A percentile compares a stretch with the other conserved stretches of the same genome.
Conservation (phyloP, 1,140 invertebrate species). For the Tetramorium alpestre region DNA sequence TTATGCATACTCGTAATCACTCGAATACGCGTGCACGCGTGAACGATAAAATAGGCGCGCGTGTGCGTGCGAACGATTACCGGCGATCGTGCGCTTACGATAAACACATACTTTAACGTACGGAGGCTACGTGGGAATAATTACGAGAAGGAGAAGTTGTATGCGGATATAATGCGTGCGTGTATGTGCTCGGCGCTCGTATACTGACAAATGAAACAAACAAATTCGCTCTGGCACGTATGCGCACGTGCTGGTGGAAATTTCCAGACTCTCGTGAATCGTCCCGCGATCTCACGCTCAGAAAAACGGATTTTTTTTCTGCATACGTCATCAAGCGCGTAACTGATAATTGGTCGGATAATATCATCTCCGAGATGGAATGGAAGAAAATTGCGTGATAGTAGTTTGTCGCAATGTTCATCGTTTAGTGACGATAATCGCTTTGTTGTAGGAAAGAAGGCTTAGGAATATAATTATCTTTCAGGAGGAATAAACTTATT, state of each 20-base stretch:
- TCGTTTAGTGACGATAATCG: slow-evolving; percentile 1
- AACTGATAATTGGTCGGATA: background rate
- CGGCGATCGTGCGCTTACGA: slow-evolving; percentile 38
- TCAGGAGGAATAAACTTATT: background rate
- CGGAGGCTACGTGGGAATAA: slow-evolving; percentile 18
- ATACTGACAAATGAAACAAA: slow-evolving; percentile 26
- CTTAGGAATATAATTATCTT: background rate
- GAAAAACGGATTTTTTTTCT: slow-evolving; percentile 16
- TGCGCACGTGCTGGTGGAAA: slow-evolving; percentile 57
- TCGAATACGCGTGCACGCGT: background rate
- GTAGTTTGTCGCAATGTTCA: background rate
- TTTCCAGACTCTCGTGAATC: slow-evolving; percentile 50
- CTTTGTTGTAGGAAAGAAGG: background rate
- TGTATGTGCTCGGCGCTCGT: background rate
- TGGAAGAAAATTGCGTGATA: background rate
- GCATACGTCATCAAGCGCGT: background rate
- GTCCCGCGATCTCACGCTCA: slow-evolving; percentile 41
- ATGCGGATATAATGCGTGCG: background rate
- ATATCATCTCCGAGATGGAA: background rate
- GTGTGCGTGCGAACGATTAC: slow-evolving; percentile 37
- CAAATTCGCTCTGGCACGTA: slow-evolving; percentile 39
- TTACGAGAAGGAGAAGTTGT: slow-evolving; percentile 39
- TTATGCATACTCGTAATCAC: slow-evolving; percentile 31
- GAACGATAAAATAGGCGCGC: slow-evolving; percentile 9
- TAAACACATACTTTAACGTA: slow-evolving; percentile 34